Evolutionary conservation across 2,888 invertebrate species (phyloP).

Genomic region (Erebia ligea): DNA sequence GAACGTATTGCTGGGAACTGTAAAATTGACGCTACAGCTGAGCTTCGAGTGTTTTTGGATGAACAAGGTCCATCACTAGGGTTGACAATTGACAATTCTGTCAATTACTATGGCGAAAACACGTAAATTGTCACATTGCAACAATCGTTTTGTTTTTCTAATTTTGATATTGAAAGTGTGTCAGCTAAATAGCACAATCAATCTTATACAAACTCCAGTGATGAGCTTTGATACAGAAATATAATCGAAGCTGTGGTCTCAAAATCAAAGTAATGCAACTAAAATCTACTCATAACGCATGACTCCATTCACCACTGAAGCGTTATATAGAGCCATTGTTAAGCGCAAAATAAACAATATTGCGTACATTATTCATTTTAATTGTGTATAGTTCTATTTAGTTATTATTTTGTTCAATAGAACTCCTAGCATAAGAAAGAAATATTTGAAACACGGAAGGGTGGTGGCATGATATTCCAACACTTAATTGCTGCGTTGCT

Average conservation of each 20-base stretch:
- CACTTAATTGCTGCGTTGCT: background rate
- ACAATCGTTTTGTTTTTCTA: background rate
- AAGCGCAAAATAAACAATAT: slow-evolving; percentile 43
- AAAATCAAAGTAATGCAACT: slow-evolving; percentile 55
- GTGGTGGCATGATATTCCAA: background rate
- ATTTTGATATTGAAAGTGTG: background rate
- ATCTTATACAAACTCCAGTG: background rate
- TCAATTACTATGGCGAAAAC: background rate
- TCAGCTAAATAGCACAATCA: no score
- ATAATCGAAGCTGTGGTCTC: slow-evolving; percentile 26
- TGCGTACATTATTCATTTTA: background rate
- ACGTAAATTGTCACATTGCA: no score
- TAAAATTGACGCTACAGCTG: slow-evolving; percentile 40
- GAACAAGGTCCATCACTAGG: background rate
- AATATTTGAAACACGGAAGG: background rate
- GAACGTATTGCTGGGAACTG: slow-evolving; percentile 28
- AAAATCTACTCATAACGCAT: slow-evolving; percentile 51
- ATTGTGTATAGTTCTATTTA: background rate
- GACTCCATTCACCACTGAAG: slow-evolving; percentile 68
- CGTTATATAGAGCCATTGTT: slow-evolving; percentile 55
- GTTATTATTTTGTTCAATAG: background rate
- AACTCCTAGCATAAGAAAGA: background rate
- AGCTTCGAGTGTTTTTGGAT: background rate
- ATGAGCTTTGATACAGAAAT: background rate
- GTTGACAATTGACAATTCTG: background rate